Evolutionary conservation across 2,888 invertebrate species (phyloP).

Genomic region (Zhuqinia jingwanae): DNA sequence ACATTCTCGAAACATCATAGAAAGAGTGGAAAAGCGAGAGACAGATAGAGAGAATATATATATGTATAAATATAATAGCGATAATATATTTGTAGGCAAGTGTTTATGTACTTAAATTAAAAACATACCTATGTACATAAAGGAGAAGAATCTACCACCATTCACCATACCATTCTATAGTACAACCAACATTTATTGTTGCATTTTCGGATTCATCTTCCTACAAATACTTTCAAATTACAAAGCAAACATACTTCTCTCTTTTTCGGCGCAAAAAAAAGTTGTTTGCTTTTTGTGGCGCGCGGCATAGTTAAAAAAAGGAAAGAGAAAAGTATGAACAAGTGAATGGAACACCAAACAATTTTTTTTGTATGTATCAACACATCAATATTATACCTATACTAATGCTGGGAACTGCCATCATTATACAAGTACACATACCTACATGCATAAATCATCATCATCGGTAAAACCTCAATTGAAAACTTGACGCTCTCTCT

Average conservation of each 20-base stretch:
- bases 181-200: constrained; percentile 6
- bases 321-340: constrained; percentile 2
- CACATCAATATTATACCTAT: constrained; percentile 12
- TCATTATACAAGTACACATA: neutral
- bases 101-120: neutral
- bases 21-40: neutral
- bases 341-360: neutral
- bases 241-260: constrained; percentile 11
- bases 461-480: neutral
- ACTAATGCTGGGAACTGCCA: neutral
- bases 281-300: constrained; percentile 11
- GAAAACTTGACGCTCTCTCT: too few species aligned
- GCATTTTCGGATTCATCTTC: constrained; percentile 7
- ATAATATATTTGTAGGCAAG: neutral
- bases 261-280: neutral
- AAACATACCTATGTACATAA: too few species aligned
- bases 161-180: too few species aligned
- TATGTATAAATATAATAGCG: too few species aligned
- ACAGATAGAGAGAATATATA: too few species aligned
- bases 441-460: neutral
- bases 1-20: neutral
- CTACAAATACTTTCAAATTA: neutral
- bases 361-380: constrained; percentile 30
- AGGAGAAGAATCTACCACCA: too few species aligned
- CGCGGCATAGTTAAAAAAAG: too few species aligned